These are phyloP conservation scores for Xestia rhomboidea DNA, from an alignment of 2,888 invertebrate species.

Conservation along the genomic window DNA sequence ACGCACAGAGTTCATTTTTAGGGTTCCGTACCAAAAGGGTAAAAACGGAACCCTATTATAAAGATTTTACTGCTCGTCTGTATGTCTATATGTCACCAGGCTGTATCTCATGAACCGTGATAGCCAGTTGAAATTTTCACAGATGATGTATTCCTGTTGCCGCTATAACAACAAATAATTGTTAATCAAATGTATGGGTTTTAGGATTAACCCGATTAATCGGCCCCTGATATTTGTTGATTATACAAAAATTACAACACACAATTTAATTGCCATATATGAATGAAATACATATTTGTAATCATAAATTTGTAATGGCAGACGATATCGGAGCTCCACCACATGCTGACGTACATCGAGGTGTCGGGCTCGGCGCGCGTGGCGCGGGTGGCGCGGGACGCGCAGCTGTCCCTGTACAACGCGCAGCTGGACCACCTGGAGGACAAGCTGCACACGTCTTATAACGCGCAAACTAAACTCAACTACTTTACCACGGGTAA, in stretches of 20 bases:
- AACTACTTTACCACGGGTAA: constrained; percentile 63
- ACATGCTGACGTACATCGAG: constrained; percentile 89
- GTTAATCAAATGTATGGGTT: too few relatives aligned
- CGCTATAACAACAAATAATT: too few relatives aligned
- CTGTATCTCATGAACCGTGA: too few relatives aligned
- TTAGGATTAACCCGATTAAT: not conserved
- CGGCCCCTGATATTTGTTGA: not conserved
- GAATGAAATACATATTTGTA: not conserved
- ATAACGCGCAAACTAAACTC: constrained; percentile 70
- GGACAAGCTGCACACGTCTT: constrained; percentile 75
- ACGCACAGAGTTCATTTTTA: not conserved
- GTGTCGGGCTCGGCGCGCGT: constrained; percentile 73
- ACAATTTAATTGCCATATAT: not conserved
- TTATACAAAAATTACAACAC: too few relatives aligned
- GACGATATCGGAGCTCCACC: constrained; percentile 90
- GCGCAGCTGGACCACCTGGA: constrained; percentile 90
- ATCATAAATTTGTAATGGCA: constrained; percentile 65
- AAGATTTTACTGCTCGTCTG: too few relatives aligned
- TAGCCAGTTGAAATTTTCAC: too few relatives aligned
- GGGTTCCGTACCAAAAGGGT: too few relatives aligned
- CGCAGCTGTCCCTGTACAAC: constrained; percentile 81
- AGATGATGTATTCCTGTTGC: too few relatives aligned
- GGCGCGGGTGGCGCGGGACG: constrained; percentile 62
- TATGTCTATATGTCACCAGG: too few relatives aligned
- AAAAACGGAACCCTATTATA: too few relatives aligned